These are phyloP conservation scores for Rhinoptilus africanus DNA, from an alignment of 2,113 vertebrate species.

Conservation along the genomic window DNA sequence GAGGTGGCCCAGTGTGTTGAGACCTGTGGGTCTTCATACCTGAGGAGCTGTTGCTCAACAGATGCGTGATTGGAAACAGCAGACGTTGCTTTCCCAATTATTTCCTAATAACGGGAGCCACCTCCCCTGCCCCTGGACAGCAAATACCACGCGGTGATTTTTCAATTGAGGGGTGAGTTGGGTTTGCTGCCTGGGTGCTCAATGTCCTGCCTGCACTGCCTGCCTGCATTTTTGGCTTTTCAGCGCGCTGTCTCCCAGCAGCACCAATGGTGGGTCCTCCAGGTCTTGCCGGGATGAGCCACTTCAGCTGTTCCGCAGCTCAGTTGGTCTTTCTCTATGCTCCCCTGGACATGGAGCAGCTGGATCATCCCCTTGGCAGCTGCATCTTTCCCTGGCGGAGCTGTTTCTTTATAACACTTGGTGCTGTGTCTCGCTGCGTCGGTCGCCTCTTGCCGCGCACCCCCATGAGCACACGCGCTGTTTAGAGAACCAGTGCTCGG, in stretches of 20 bases:
- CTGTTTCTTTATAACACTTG: not conserved
- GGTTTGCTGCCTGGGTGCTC: not conserved
- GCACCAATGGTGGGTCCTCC: not conserved
- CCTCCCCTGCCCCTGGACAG: not conserved
- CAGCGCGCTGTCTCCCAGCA: not conserved
- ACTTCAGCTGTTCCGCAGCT: fast-evolving
- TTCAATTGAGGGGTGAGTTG: not conserved
- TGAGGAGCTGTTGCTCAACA: not conserved
- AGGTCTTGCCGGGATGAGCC: fast-evolving
- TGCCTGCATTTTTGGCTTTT: not conserved
- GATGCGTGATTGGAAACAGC: too few species aligned
- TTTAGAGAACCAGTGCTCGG: not conserved
- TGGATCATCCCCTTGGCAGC: not conserved
- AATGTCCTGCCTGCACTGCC: not conserved
- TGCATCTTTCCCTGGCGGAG: not conserved
- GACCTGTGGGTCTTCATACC: not conserved
- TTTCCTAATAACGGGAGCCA: not conserved
- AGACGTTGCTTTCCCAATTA: not conserved
- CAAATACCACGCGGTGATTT: not conserved
- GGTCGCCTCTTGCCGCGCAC: not conserved
- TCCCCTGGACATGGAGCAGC: not conserved
- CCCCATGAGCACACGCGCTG: not conserved
- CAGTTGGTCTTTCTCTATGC: too few species aligned
- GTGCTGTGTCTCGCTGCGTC: not conserved
- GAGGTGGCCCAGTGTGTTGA: not conserved